A percentile compares a stretch with the other conserved stretches of the same genome.
These are phyloP conservation scores for Neocloeon triangulifer DNA, from an alignment of 1,140 invertebrate species.

Conservation along the genomic window DNA sequence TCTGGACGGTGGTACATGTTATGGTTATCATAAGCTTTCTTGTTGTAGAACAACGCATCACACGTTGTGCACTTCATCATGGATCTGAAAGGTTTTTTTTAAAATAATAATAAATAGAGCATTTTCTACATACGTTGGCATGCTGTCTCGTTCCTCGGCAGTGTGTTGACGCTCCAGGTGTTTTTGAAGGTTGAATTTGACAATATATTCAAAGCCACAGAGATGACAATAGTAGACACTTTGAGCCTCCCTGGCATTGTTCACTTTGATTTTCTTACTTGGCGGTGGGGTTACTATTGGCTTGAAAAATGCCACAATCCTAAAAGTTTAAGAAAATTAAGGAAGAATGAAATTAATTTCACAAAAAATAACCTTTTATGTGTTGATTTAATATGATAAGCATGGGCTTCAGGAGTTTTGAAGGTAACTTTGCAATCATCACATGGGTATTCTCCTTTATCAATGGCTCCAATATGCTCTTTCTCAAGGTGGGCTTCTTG, in stretches of 20 bases:
- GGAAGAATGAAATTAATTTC: background rate
- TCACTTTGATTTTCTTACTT: slow-evolving; percentile 30
- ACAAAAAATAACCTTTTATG: slow-evolving; percentile 23
- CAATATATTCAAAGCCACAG: slow-evolving; percentile 39
- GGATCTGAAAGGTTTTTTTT: too few species aligned
- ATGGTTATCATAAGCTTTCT: slow-evolving; percentile 37
- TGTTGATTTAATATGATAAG: slow-evolving; percentile 36
- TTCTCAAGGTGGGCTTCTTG: slow-evolving; percentile 30
- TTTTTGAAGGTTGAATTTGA: slow-evolving; percentile 39
- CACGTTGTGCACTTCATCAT: slow-evolving; percentile 31
- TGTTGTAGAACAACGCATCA: slow-evolving; percentile 36
- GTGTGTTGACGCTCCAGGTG: slow-evolving; percentile 32
- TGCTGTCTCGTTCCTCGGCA: slow-evolving; percentile 24
- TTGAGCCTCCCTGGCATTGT: slow-evolving; percentile 27
- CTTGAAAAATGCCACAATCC: slow-evolving; percentile 24
- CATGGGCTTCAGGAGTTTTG: slow-evolving; percentile 28
- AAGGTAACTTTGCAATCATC: slow-evolving; percentile 31
- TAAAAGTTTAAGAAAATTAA: slow-evolving; percentile 11
- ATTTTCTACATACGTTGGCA: slow-evolving; percentile 22
- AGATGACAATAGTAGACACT: slow-evolving; percentile 41
- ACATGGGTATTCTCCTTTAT: slow-evolving; percentile 23
- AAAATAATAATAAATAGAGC: too few species aligned
- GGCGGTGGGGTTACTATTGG: slow-evolving; percentile 27
- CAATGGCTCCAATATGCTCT: slow-evolving; percentile 16
- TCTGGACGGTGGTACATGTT: slow-evolving; percentile 33